Percentiles rank a stretch among this genome's conserved stretches.
Evolutionary conservation across 2,888 invertebrate genomes (phyloP).

Genomic region (Caradrina kadenii): DNA sequence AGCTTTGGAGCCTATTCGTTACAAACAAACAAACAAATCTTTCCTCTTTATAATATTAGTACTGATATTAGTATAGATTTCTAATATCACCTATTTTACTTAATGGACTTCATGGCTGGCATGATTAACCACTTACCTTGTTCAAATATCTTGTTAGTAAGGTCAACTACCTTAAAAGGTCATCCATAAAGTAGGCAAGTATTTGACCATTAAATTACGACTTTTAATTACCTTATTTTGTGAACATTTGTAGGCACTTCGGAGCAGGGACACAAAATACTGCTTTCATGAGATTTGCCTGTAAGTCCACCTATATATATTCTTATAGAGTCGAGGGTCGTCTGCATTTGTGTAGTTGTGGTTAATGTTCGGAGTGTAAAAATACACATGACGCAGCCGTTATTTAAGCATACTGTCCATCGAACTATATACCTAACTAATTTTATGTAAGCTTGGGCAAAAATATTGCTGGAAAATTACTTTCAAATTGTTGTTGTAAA

Average conservation of each 20-base stretch:
- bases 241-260: not conserved
- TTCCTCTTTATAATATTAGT: no score
- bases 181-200: not conserved
- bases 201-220: not conserved
- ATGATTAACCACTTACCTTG: not conserved
- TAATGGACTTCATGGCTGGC: not conserved
- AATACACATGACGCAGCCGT: no score
- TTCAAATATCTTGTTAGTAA: slow-evolving; percentile 22
- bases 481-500: no score
- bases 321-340: not conserved
- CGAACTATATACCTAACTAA: no score
- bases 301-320: not conserved
- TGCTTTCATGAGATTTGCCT: not conserved
- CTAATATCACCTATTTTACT: not conserved
- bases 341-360: slow-evolving; percentile 5
- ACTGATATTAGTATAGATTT: no score
- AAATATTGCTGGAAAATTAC: no score
- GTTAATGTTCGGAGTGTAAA: no score
- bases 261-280: not conserved
- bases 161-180: slow-evolving; percentile 32
- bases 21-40: no score
- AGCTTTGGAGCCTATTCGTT: no score
- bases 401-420: no score
- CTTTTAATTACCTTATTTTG: slow-evolving; percentile 16
- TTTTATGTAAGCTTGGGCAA: no score